These are phyloP conservation scores for Apamea epomidion DNA, from an alignment of 2,888 invertebrate species.

Conservation along the genomic window DNA sequence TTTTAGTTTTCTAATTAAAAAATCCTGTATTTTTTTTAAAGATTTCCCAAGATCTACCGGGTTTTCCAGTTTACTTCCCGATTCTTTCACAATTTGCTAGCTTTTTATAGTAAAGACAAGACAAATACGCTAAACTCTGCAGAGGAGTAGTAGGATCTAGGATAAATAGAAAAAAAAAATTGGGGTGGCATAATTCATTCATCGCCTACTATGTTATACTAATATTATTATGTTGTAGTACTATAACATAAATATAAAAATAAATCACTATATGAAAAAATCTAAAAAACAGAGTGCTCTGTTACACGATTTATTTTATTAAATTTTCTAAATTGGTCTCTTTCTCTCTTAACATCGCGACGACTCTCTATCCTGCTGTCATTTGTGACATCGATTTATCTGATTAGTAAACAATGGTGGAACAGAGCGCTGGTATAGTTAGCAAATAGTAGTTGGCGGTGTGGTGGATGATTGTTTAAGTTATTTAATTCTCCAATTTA, in stretches of 20 bases:
- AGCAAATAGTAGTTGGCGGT: conserved; percentile 20
- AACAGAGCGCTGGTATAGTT: conserved; percentile 29
- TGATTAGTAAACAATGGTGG: conserved; percentile 34
- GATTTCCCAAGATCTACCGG: background rate
- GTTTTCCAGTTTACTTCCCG: too few species aligned
- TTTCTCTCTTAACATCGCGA: background rate
- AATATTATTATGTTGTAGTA: too few species aligned
- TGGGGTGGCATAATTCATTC: too few species aligned
- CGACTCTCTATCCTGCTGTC: conserved; percentile 30
- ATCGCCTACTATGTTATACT: too few species aligned
- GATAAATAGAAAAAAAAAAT: too few species aligned
- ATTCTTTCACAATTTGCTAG: too few species aligned
- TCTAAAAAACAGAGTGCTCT: background rate
- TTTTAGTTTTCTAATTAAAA: background rate
- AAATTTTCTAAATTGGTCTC: background rate
- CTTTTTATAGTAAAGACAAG: too few species aligned
- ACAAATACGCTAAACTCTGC: too few species aligned
- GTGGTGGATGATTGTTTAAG: conserved; percentile 17
- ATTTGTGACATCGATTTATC: conserved; percentile 40
- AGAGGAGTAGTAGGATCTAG: too few species aligned
- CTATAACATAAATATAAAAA: background rate
- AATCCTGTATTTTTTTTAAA: background rate
- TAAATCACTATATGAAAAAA: background rate
- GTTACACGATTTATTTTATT: conserved; percentile 19
- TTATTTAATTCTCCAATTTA: conserved; percentile 46